phyloP scores from a whole-genome alignment of 2,888 invertebrate species.

The Tolmerus cingulatus region DNA sequence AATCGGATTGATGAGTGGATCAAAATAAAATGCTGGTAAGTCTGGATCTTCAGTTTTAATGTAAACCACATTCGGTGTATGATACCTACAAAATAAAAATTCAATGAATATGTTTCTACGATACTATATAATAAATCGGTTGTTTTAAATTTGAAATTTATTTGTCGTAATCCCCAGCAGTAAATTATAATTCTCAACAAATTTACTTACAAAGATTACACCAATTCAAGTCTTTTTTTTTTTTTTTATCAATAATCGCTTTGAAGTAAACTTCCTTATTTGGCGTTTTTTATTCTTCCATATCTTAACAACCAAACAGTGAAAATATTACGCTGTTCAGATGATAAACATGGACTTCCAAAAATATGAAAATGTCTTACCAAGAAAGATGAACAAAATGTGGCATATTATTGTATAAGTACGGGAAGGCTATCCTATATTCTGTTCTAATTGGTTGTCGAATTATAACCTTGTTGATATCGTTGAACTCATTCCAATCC shows the following conservation, averaged over 20 bases:
- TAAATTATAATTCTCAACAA: conserved; percentile 34
- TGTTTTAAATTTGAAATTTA: background rate
- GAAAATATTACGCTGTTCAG: background rate
- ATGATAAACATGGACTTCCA: conserved; percentile 19
- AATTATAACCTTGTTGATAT: conserved; percentile 99
- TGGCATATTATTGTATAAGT: conserved; percentile 98
- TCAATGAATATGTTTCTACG: background rate
- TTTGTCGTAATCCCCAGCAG: conserved; percentile 3
- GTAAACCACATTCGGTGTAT: conserved; percentile 98
- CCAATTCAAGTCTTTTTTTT: conserved; percentile 58
- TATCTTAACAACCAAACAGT: conserved; percentile 42
- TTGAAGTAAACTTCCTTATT: conserved; percentile 66
- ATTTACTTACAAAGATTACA: conserved; percentile 68
- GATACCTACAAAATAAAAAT: conserved; percentile 77
- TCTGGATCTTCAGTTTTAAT: conserved; percentile 99
- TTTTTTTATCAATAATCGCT: conserved; percentile 64
- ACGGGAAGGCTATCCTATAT: conserved; percentile 99
- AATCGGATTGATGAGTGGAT: conserved; percentile 98
- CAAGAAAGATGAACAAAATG: conserved; percentile 98
- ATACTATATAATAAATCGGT: background rate
- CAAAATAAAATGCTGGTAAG: conserved; percentile 99
- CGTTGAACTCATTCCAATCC: conserved; percentile 99
- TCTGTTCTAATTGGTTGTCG: conserved; percentile 98
- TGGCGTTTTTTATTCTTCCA: conserved; percentile 56
- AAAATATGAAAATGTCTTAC: conserved; percentile 69